Evolutionary conservation across 2,888 invertebrate species (phyloP), one percentile per base, ranked within the genome.

Genomic region (Plemyria rubiginata): DNA sequence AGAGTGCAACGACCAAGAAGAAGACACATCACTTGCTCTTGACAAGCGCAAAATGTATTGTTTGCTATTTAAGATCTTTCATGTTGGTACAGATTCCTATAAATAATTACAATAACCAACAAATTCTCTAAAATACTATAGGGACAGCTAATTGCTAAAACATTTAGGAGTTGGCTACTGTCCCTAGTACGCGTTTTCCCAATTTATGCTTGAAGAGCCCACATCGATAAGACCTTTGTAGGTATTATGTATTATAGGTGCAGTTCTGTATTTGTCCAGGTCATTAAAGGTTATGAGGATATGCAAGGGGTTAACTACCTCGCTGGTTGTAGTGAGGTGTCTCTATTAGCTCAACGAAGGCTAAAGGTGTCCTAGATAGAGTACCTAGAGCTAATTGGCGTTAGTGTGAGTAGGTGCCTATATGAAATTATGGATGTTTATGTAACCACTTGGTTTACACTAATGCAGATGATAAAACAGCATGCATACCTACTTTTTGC

Each of bases 341-440:
- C 29, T 29, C 16, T 55, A 54, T 60, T 60, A 43, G 55, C 55
- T 54, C 32, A 48, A 16, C 22, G 41, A 51, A 51, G 54, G 59
- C n/a, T 52, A 43, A 48, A 66, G 65, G 60, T 65, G 65, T 41
- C 60, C 65, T 50, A 60, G 60, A 54, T 65, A 60, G 4, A 41
- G n/a, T n/a, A 54, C 22, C 2, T 62, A 60, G 6, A 46, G 28
- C 29, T 60, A 60, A 63, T 59, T 64, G 50, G 51, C 40, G 46
- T 52, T 53, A 52, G 46, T n/a, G 13, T 40, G 48, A 40, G 41
- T 15, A n/a, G n/a, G n/a, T n/a, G n/a, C n/a, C n/a, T n/a, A 6
- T 28, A 28, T 28, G 46, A 28, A 28, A 22, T 22, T 22, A 22
- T 52, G n/a, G 11, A 41, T 41, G 43, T 43, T 43, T 43, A 2